A percentile compares a stretch with the other conserved stretches of the same genome.
phyloP scores from a whole-genome alignment of 2,888 invertebrate species.

The Heliconius charithonia region DNA sequence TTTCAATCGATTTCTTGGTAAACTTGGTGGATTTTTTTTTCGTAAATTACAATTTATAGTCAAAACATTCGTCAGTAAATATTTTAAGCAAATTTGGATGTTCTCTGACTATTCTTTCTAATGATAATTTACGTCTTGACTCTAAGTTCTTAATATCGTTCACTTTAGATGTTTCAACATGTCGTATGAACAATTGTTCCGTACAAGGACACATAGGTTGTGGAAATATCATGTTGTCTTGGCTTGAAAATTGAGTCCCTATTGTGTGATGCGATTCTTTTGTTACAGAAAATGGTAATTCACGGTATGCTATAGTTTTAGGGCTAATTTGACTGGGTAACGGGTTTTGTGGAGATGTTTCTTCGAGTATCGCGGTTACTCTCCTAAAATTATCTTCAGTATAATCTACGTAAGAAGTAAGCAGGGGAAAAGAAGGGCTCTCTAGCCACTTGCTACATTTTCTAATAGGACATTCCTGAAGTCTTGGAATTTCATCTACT shows the following conservation, averaged over 20 bases:
- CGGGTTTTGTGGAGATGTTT: constrained; percentile 42
- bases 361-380: constrained; percentile 60
- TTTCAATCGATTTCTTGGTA: not conserved
- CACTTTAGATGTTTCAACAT: constrained; percentile 28
- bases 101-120: constrained; percentile 59
- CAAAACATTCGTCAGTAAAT: constrained; percentile 71
- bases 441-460: constrained; percentile 46
- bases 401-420: constrained; percentile 67
- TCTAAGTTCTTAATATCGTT: constrained; percentile 49
- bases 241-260: constrained; percentile 72
- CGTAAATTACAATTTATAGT: constrained; percentile 56
- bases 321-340: constrained; percentile 57
- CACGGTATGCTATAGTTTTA: constrained; percentile 55
- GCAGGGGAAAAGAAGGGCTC: constrained; percentile 59
- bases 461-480: constrained; percentile 47
- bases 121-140: constrained; percentile 60
- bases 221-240: constrained; percentile 59
- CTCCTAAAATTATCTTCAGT: constrained; percentile 67
- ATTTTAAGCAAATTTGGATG: constrained; percentile 69
- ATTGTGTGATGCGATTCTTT: constrained; percentile 60
- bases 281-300: constrained; percentile 66
- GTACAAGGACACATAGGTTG: constrained; percentile 60
- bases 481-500: constrained; percentile 58
- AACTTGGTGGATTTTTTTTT: not conserved
- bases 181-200: constrained; percentile 44